Evolutionary conservation across 2,113 vertebrate genomes (phyloP), one percentile per base, ranked within the genome.

Genomic region (Equus quagga): DNA sequence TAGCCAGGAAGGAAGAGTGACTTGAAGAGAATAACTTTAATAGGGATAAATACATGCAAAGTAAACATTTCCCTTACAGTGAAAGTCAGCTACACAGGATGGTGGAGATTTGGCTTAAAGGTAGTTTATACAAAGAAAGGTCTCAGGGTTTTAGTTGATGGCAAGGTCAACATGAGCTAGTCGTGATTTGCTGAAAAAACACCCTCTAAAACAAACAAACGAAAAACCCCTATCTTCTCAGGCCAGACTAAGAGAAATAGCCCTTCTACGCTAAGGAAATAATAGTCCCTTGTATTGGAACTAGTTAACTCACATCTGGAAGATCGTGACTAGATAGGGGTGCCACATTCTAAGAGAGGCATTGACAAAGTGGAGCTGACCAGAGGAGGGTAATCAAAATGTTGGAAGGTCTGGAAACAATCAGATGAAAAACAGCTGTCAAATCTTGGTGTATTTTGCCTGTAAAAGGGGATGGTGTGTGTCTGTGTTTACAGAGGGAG

Each of bases 381-480:
- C 24, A n/a, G 41, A 46, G 23, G 67, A 65, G 15, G 31, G 46
- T 11, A 54, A 54, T 62, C 13, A 83, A 65, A 93, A 73, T 33
- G 24, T 65, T 56, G 8, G 84, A 65, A 78, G 13, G 46, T 54
- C 92, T 97, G 60, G 83, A 96, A 94, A 86, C 33, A 67, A 41
- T 91, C 70, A 24, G 24, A 31, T 60, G 72, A 93, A 70, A 95
- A 80, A 51, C 82, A 89, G 76, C 79, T 89, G 33, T 64, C 82
- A 82, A 78, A 76, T 41, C 46, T 72, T 89, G 65, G 72, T 89
- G 85, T 70, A 75, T 81, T 95, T 96, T 90, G 46, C 70, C 87
- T 82, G 65, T 67, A 78, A 76, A 87, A 69, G 56, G 54, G 62
- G 73, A 67, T 62, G 41, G 14, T 78, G 36, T 89, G 46, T 1